phyloP scores from a whole-genome alignment of 2,888 invertebrate genomes.

The Nephrotoma appendiculata region DNA sequence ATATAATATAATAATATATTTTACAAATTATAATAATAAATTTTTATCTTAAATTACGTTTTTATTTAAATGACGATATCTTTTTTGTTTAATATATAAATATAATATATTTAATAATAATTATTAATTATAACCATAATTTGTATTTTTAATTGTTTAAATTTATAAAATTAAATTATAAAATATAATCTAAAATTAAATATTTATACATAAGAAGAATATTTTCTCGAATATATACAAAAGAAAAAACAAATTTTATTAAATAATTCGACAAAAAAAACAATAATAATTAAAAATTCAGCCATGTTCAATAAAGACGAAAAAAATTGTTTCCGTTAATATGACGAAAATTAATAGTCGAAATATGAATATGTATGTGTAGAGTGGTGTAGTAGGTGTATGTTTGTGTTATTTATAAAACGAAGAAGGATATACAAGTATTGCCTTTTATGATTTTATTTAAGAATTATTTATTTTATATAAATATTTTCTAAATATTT shows the following conservation, averaged over 20 bases:
- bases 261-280: not conserved
- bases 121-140: not conserved
- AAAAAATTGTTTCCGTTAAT: not conserved
- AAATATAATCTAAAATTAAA: not conserved
- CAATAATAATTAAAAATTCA: not conserved
- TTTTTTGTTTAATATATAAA: not conserved
- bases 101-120: not conserved
- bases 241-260: not conserved
- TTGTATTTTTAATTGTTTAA: not conserved
- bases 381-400: not conserved
- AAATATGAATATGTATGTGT: not conserved
- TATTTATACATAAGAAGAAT: not conserved
- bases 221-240: not conserved
- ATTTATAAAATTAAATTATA: not conserved
- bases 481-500: not conserved
- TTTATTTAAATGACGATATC: not conserved
- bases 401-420: not conserved
- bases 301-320: not conserved
- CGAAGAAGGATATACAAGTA: not conserved
- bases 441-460: not conserved
- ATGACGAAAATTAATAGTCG: not conserved
- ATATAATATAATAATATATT: not conserved
- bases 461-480: not conserved
- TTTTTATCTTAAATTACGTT: not conserved
- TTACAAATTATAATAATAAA: not conserved